Evolutionary conservation across 2,888 invertebrate species (phyloP), one percentile per base, ranked within the genome.

Genomic region (Lysandra coridon): DNA sequence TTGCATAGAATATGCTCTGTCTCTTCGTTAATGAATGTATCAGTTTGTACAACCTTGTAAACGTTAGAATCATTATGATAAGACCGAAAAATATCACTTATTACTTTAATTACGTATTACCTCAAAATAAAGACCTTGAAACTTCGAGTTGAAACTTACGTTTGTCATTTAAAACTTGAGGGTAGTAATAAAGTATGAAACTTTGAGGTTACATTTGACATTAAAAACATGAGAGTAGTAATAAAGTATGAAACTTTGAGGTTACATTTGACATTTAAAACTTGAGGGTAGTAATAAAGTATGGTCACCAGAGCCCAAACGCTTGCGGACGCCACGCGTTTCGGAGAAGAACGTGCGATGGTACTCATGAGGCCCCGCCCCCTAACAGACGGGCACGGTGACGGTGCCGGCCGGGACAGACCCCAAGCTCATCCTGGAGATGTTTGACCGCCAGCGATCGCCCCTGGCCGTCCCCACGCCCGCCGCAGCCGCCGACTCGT

Each of bases 361-460:
- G 94, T 94, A 94, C 90, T 94, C 93, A 92, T 93, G 84, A 91
- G 84, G 84, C 80, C 83, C 78, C 83, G 83, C 85, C 84, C 17
- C 57, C 57, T 17, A 57, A 83, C 92, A 95, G 95, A 95, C 95
- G 91, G 95, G 95, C 85, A 95, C 95, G 83, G 92, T 95, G 88
- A 95, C 95, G 83, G 95, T 95, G 80, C 95, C 95, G 83, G 94
- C 94, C 87, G 95, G 95, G 82, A 95, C 95, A 80, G 95, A 95
- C 88, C 95, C 95, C 85, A 95, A 95, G 90, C 92, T 94, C 85
- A 95, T 95, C 85, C 91, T 95, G 83, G 95, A 95, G 91, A 95
- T 95, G 95, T 95, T 95, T 91, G 95, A 95, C 90, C 91, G 94
- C 30, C 94, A 93, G 82, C 90, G 95, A 74, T 86, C 91, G 80